Evolutionary conservation across 2,888 invertebrate genomes (phyloP).

Genomic region (Trissolcus japonicus): DNA sequence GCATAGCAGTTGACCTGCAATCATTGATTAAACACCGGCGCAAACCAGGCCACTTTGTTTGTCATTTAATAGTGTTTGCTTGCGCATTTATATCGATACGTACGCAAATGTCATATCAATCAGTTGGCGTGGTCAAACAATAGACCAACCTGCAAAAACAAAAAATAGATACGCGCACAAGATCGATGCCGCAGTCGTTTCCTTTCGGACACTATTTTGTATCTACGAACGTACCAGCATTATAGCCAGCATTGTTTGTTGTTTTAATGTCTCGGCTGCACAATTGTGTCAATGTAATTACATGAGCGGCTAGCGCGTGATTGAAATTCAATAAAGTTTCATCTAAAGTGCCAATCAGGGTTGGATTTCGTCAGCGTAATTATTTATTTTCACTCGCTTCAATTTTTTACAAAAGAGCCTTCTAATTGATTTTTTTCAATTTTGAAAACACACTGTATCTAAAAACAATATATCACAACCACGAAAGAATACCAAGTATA

Average conservation of each 20-base stretch:
- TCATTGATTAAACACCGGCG: conserved; percentile 27
- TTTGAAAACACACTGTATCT: too few relatives aligned
- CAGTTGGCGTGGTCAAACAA: conserved; percentile 6
- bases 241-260: conserved; percentile 28
- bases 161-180: neutral
- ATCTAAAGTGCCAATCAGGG: conserved; percentile 24
- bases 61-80: conserved; percentile 18
- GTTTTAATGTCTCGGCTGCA: conserved; percentile 29
- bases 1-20: conserved; percentile 18
- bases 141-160: neutral
- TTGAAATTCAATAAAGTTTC: conserved; percentile 34
- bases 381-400: conserved; percentile 10
- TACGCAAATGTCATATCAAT: conserved; percentile 19
- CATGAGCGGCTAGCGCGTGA: conserved; percentile 23
- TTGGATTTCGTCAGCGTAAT: conserved; percentile 17
- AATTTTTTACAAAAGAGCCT: neutral
- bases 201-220: conserved; percentile 14
- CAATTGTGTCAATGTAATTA: conserved; percentile 39
- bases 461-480: too few relatives aligned
- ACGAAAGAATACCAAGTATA: neutral
- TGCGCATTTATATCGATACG: conserved; percentile 29
- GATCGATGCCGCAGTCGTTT: neutral
- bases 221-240: conserved; percentile 19
- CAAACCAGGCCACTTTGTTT: conserved; percentile 25
- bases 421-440: too few relatives aligned